A percentile compares a stretch with the other conserved stretches of the same genome.
Evolutionary conservation across 2,797 vertebrate genomes (phyloP).

Genomic region (Perodicticus potto): DNA sequence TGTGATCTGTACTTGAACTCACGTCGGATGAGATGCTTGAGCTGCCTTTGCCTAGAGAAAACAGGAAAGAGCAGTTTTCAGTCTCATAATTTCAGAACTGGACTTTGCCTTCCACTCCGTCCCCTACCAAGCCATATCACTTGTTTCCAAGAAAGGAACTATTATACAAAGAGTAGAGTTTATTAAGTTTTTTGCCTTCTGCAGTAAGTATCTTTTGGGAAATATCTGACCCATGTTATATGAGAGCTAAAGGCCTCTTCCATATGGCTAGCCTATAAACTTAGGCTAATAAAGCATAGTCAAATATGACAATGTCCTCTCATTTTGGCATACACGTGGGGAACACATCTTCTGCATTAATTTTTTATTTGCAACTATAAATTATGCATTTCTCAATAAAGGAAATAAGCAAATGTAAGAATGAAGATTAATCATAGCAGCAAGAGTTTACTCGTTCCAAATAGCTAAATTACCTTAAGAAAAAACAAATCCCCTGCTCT

Average conservation of each 20-base stretch:
- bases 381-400: not conserved
- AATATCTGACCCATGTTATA: conserved; percentile 37
- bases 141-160: conserved; percentile 55
- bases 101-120: not conserved
- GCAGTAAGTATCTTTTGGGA: conserved; percentile 47
- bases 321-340: not conserved
- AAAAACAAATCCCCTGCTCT: not conserved
- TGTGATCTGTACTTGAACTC: conserved; percentile 99
- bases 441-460: not conserved
- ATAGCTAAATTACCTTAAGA: not conserved
- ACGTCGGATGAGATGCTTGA: conserved; percentile 99
- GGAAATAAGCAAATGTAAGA: conserved; percentile 38
- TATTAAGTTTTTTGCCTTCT: conserved; percentile 35
- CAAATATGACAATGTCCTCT: not conserved
- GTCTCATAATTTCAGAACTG: conserved; percentile 45
- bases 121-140: not conserved
- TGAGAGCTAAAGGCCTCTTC: not conserved
- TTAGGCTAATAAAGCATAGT: conserved; percentile 53
- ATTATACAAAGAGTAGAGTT: not conserved
- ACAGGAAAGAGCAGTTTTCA: conserved; percentile 69
- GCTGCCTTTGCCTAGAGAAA: conserved; percentile 96
- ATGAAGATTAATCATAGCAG: not conserved
- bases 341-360: not conserved
- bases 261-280: conserved; percentile 13
- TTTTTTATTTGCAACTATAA: conserved; percentile 60